These are phyloP conservation scores for Montipora capitata DNA, from an alignment of 92 coral and sea anemone genomes.

Conservation along the genomic window DNA sequence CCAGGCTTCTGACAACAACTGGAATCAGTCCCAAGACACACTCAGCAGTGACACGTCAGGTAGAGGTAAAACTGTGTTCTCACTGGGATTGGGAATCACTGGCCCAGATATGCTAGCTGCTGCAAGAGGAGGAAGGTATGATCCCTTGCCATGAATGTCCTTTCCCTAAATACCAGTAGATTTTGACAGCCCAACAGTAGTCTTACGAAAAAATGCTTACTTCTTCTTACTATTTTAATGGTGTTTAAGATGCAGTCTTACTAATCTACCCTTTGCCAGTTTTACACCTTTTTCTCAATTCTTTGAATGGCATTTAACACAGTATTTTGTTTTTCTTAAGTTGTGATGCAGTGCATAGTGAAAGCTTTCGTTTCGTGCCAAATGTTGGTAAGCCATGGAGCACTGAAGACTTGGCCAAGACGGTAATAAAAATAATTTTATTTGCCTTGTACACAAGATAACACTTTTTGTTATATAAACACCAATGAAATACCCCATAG, in stretches of 20 bases:
- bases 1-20: conserved; percentile 26
- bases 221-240: too few relatives aligned
- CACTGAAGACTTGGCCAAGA: conserved; percentile 82
- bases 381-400: conserved; percentile 87
- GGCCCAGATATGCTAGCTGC: conserved; percentile 97
- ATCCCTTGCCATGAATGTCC: too few relatives aligned
- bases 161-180: too few relatives aligned
- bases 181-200: too few relatives aligned
- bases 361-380: conserved; percentile 58
- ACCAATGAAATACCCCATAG: too few relatives aligned
- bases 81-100: conserved; percentile 93
- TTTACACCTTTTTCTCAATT: background rate
- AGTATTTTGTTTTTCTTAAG: conserved; percentile 43
- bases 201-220: too few relatives aligned
- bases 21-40: conserved; percentile 80
- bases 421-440: conserved; percentile 50
- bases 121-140: conserved; percentile 92
- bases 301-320: background rate
- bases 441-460: too few relatives aligned
- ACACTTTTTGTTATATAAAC: too few relatives aligned
- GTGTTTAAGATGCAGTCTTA: too few relatives aligned
- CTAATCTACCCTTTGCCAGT: too few relatives aligned
- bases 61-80: conserved; percentile 90
- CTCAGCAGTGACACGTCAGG: conserved; percentile 33
- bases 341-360: conserved; percentile 71